These are phyloP conservation scores for Talpa occidentalis DNA, from an alignment of 2,113 vertebrate genomes.

Conservation along the genomic window DNA sequence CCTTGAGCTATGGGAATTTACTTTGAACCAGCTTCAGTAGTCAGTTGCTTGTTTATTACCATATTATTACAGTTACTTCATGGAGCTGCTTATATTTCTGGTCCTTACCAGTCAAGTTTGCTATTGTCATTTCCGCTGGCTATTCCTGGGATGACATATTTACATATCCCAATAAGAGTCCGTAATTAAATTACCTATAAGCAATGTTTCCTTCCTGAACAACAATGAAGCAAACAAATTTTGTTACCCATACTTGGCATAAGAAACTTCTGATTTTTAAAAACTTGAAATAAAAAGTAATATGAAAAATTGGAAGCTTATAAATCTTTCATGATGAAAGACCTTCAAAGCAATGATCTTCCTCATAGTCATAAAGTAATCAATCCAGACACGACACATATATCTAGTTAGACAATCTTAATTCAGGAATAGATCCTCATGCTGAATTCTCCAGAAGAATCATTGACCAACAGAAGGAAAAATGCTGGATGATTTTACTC, in stretches of 20 bases:
- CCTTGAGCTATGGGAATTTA: neutral
- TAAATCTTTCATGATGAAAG: neutral
- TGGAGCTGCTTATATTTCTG: neutral
- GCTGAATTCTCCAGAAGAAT: neutral
- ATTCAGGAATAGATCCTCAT: neutral
- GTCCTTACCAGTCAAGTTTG: neutral
- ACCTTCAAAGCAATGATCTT: conserved; percentile 7
- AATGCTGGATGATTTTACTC: no score
- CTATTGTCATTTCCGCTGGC: neutral
- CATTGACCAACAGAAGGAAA: neutral
- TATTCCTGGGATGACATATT: neutral
- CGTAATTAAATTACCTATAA: conserved; percentile 41
- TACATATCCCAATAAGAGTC: neutral
- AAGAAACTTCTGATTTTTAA: neutral
- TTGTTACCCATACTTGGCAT: neutral
- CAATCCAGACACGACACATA: neutral
- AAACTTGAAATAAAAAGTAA: neutral
- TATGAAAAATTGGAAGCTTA: neutral
- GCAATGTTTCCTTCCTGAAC: neutral
- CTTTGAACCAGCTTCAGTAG: neutral
- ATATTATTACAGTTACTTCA: conserved; percentile 42
- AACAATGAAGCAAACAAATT: conserved; percentile 23
- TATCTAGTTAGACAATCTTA: neutral
- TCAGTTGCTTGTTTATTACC: neutral
- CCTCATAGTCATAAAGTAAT: neutral